Evolutionary conservation across 2,888 invertebrate genomes (phyloP), one percentile per base, ranked within the genome.

Genomic region (Drosophila nr. perissopoda): DNA sequence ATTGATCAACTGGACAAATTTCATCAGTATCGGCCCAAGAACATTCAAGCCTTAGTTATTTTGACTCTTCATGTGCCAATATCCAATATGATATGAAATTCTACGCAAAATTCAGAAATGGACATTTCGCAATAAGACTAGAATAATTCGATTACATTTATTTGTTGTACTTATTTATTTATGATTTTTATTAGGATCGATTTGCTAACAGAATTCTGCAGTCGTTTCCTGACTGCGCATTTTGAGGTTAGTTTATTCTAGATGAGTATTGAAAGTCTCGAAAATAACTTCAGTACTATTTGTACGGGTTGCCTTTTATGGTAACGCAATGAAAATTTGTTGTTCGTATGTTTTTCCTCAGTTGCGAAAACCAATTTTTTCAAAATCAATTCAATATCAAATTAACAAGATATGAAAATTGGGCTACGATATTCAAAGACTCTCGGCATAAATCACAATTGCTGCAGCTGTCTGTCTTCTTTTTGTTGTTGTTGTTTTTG

Each of bases 371-470:
- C 58, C 16, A 16, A 31, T 33, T 40, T 56, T 56, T 7, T 29
- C 33, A 18, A 18, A 27, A 59, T 31, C 46, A 70, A 59, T 70
- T 49, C 21, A 27, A 70, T 49, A 54, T 49, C 31, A 40, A 49
- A 69, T 70, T 69, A 46, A 58, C 18, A 38, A 52, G 48, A 46
- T 36, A 36, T 40, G n/a, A 57, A 51, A 36, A 31, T 40, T 48
- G 38, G 11, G 40, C 58, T 54, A 18, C 18, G 27, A 21, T 31
- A 42, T 31, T 10, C 7, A 48, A 40, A 46, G 65, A 25, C n/a
- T 42, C 11, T 29, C 33, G 33, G 4, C 42, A 71, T 79, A 71
- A 79, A 74, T 79, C 70, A 65, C 58, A 78, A 79, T 78, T 53
- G 49, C 13, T 61, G 60, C 76, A 64, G 74, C 70, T 61, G 63